These are phyloP conservation scores for Oreotragus oreotragus DNA, from an alignment of 2,113 vertebrate species.

Conservation along the genomic window DNA sequence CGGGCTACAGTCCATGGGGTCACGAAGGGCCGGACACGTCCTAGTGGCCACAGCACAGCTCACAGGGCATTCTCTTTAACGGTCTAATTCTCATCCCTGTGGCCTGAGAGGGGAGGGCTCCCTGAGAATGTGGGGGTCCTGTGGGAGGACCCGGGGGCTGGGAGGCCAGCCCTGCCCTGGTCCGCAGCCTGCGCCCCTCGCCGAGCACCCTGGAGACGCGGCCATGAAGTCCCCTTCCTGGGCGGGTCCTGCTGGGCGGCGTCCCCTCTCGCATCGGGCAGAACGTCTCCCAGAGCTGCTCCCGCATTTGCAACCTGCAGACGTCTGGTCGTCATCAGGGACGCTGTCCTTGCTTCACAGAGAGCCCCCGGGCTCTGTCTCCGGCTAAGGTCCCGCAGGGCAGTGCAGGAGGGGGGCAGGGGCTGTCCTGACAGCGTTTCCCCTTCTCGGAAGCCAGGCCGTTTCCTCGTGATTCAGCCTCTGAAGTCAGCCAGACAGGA, in stretches of 20 bases:
- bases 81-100: rapidly evolving
- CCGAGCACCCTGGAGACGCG: rapidly evolving
- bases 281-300: neutral
- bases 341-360: no score
- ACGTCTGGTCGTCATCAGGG: rapidly evolving
- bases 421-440: neutral
- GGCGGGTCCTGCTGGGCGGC: rapidly evolving
- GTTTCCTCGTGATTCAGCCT: neutral
- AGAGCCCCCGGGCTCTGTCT: neutral
- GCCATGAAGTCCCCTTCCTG: rapidly evolving
- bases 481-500: neutral
- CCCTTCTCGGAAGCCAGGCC: neutral
- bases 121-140: no score
- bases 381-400: rapidly evolving
- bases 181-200: rapidly evolving
- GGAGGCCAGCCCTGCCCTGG: rapidly evolving
- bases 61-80: rapidly evolving
- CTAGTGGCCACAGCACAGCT: neutral
- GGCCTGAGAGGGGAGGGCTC: neutral
- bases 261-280: rapidly evolving
- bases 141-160: neutral
- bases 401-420: rapidly evolving
- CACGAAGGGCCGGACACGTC: neutral
- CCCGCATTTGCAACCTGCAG: rapidly evolving
- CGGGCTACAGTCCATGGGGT: neutral